Conservation (phyloP, 2,797 vertebrate genomes). For the Chlorospingus flavigularis region DNA sequence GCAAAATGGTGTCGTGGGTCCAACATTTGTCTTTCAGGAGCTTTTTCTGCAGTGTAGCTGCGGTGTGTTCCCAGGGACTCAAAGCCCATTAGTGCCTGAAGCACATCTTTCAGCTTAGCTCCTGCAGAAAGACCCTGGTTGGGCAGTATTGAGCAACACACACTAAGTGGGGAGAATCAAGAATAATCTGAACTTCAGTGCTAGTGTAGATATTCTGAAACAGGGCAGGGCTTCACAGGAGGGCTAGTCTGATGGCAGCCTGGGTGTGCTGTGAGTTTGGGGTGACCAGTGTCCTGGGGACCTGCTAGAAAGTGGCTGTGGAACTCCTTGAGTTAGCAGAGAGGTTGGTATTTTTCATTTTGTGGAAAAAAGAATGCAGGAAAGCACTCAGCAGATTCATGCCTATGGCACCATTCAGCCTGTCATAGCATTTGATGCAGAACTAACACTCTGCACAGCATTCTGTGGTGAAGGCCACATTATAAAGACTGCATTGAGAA, state of each 20-base stretch:
- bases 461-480: neutral
- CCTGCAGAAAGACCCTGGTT: neutral
- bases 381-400: neutral
- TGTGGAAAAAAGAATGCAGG: neutral
- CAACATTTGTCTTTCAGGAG: neutral
- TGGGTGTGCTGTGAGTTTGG: neutral
- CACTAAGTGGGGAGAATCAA: neutral
- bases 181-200: neutral
- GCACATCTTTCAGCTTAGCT: neutral
- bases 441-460: neutral
- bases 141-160: neutral
- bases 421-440: neutral
- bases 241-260: neutral
- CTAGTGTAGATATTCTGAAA: neutral
- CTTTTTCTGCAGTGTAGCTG: neutral
- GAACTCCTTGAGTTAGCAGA: neutral
- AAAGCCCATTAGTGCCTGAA: neutral
- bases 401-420: neutral
- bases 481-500: neutral
- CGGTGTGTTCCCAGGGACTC: neutral
- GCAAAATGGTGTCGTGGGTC: neutral
- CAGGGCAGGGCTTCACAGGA: neutral
- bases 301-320: neutral
- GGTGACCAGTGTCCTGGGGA: neutral
- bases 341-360: neutral